A percentile compares a stretch with the other conserved stretches of the same genome.
Conservation (phyloP, 2,888 invertebrate species). For the Troilus luridus region DNA sequence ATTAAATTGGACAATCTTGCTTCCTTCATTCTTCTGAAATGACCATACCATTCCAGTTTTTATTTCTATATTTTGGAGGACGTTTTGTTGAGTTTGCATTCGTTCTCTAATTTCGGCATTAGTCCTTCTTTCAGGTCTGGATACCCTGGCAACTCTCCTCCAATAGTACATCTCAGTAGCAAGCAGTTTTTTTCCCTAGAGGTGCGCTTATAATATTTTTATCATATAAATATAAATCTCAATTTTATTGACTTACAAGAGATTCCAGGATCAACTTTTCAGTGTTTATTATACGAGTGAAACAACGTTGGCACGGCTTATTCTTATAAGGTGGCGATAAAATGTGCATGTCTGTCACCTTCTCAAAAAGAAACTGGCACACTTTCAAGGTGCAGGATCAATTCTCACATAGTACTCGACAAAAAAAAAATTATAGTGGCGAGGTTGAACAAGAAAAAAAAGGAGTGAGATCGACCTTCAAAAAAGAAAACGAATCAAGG, state of each 20-base stretch:
- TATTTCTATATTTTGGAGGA: no score
- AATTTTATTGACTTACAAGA: background rate
- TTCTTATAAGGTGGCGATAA: background rate
- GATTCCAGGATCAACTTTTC: background rate
- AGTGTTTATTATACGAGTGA: background rate
- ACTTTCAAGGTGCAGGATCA: background rate
- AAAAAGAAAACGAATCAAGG: background rate
- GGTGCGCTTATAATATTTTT: no score
- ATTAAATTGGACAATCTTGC: no score
- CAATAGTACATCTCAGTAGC: no score
- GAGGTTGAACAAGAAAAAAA: background rate
- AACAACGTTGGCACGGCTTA: background rate
- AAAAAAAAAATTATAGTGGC: constrained; percentile 7
- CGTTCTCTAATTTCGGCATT: no score
- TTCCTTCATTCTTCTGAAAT: no score
- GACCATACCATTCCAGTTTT: no score
- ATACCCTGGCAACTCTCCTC: no score
- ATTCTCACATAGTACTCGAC: background rate
- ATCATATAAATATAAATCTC: no score
- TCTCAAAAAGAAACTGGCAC: background rate
- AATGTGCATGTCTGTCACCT: background rate
- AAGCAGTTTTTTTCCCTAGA: no score
- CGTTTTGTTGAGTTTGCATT: no score
- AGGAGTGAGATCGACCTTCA: background rate
- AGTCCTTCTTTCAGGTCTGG: no score